Evolutionary conservation across 2,888 invertebrate genomes (phyloP), one percentile per base, ranked within the genome.

Genomic region (Drepana falcataria): DNA sequence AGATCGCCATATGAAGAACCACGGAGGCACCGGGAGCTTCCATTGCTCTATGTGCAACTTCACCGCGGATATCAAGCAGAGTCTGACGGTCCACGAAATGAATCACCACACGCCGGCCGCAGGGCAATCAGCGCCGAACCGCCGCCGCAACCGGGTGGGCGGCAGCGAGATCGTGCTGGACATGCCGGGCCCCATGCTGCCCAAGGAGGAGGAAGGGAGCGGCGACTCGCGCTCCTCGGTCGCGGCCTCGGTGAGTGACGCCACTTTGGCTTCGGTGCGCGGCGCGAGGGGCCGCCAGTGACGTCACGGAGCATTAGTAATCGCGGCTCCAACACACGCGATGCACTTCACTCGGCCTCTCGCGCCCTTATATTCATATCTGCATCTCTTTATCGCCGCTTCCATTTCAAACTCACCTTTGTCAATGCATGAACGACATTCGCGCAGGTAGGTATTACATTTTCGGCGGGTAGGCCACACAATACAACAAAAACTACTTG

Each of bases 1-100:
- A 84, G 98, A 98, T 80, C 93, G 98, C 4, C 98, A 98, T 81
- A 96, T 96, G 92, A 96, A 96, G 85, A 97, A 97, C 81, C 97
- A 98, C 87, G 95, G 95, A 61, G 96, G 96, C 2, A 94, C 92
- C 55, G 97, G 96, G n/a, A 94, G 94, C 60, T 96, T 96, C 85
- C 94, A 95, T 74, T 97, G 97, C 84, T 94, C 95, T 48, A 94
- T 95, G 66, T 97, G 97, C 83, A 96, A 96, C 83, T 97, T 97
- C 82, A 96, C 96, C 7, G 96, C 97, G 44, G 96, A 97, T 77
- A 97, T 97, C 80, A 96, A 97, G 80, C 97, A 97, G 81, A 97
- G 96, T 79, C 88, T 97, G 76, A 97, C 97, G 21, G 96, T 97
- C 59, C 97, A 97, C 84, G 96, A 97, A 85, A 95, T 96, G 93